These are phyloP conservation scores for Musca domestica DNA, from an alignment of 1,140 invertebrate genomes.

Conservation along the genomic window DNA sequence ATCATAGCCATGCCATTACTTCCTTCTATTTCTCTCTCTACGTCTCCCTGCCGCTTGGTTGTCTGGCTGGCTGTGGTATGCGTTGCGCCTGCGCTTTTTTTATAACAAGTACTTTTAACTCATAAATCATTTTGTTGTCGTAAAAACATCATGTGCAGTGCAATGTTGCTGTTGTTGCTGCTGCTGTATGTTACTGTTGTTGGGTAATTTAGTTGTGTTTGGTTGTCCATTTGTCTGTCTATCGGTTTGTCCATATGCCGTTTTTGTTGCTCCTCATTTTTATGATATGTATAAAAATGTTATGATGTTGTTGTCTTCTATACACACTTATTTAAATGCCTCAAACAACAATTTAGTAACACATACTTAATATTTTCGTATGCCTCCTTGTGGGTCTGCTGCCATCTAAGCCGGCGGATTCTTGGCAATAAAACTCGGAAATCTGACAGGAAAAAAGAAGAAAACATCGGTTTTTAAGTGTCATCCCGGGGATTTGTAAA, in stretches of 20 bases:
- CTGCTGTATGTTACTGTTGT: neutral
- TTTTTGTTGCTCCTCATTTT: neutral
- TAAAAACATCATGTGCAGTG: constrained; percentile 12
- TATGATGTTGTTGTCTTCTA: constrained; percentile 2
- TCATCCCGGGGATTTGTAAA: constrained; percentile 17
- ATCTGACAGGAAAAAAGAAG: neutral
- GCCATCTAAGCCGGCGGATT: too few relatives aligned
- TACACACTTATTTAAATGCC: neutral
- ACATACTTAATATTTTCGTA: constrained; percentile 9
- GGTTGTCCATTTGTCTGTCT: neutral
- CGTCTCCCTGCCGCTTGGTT: too few relatives aligned
- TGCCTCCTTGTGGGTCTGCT: too few relatives aligned
- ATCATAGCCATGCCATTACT: too few relatives aligned
- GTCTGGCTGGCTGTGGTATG: too few relatives aligned
- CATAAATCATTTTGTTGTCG: constrained; percentile 21
- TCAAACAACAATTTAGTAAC: constrained; percentile 14
- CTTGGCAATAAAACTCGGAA: too few relatives aligned
- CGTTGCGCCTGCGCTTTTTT: constrained; percentile 6
- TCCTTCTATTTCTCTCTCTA: too few relatives aligned
- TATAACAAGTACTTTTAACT: constrained; percentile 22
- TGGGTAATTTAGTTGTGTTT: neutral
- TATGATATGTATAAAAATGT: neutral
- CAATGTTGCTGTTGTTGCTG: constrained; percentile 8
- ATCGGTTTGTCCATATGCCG: neutral
- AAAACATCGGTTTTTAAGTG: neutral